A percentile compares a stretch with the other conserved stretches of the same genome.
These are phyloP conservation scores for Porites evermanni DNA, from an alignment of 92 coral and sea anemone species.

Conservation along the genomic window DNA sequence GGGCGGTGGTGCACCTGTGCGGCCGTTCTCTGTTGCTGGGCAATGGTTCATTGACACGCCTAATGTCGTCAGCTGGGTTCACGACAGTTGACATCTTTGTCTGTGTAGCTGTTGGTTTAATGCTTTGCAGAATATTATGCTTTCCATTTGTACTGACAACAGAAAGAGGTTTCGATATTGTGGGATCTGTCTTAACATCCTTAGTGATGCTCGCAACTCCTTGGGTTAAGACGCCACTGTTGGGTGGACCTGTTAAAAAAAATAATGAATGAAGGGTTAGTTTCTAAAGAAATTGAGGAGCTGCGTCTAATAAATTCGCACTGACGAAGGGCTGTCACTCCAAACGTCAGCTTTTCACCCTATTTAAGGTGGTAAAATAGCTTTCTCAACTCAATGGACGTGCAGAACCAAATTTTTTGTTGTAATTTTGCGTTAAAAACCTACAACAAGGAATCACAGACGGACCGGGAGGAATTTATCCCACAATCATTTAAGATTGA, in stretches of 20 bases:
- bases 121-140: background rate
- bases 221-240: background rate
- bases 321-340: too few species aligned
- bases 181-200: background rate
- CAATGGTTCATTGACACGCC: constrained; percentile 42
- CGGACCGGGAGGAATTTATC: too few species aligned
- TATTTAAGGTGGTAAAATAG: too few species aligned
- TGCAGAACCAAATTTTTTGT: too few species aligned
- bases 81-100: constrained; percentile 9
- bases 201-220: constrained; percentile 9
- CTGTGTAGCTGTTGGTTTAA: constrained; percentile 28
- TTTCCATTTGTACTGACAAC: background rate
- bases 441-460: background rate
- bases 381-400: too few species aligned
- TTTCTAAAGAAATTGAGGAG: too few species aligned
- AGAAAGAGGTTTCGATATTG: background rate
- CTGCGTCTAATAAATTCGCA: too few species aligned
- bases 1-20: constrained; percentile 31
- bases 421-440: background rate
- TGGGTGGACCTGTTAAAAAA: constrained; percentile 7
- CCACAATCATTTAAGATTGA: too few species aligned
- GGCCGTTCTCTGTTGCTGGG: constrained; percentile 38
- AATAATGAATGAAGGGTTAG: too few species aligned
- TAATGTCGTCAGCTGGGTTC: constrained; percentile 24
- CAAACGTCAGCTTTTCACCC: too few species aligned